Conservation (phyloP, 2,113 vertebrate species). For the Oophaga pumilio region DNA sequence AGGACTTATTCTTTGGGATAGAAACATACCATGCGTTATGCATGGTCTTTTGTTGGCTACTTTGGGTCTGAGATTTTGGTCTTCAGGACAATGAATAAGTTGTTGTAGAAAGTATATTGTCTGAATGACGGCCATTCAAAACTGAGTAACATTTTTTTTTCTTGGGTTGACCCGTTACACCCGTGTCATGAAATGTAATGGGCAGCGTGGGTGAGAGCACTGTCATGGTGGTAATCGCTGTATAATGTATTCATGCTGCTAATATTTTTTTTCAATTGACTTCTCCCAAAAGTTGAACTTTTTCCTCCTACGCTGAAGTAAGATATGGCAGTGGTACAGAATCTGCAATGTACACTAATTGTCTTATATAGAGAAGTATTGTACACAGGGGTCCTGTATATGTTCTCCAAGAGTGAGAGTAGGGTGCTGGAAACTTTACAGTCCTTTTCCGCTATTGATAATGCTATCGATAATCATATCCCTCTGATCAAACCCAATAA, state of each 20-base stretch:
- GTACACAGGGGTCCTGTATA: background rate
- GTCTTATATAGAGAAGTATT: background rate
- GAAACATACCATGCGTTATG: background rate
- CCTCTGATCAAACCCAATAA: background rate
- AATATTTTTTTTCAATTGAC: background rate
- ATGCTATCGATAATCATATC: background rate
- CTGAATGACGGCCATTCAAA: slow-evolving; percentile 33
- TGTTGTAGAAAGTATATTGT: slow-evolving; percentile 34
- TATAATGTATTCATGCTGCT: slow-evolving; percentile 10
- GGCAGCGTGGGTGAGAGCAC: slow-evolving; percentile 27
- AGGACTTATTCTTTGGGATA: too few species aligned
- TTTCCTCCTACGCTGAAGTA: slow-evolving; percentile 24
- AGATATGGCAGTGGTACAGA: background rate
- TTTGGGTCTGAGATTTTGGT: background rate
- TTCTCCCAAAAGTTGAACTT: slow-evolving; percentile 15
- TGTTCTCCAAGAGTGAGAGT: background rate
- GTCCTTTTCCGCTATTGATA: too few species aligned
- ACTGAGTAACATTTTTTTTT: slow-evolving; percentile 1
- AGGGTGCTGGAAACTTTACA: background rate
- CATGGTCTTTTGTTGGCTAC: background rate
- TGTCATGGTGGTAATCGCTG: slow-evolving; percentile 34
- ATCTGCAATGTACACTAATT: background rate
- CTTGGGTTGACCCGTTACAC: background rate
- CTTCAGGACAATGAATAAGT: background rate
- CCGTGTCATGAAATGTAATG: slow-evolving; percentile 15